These are phyloP conservation scores for Nebria salina DNA, from an alignment of 2,888 invertebrate species.

Conservation along the genomic window DNA sequence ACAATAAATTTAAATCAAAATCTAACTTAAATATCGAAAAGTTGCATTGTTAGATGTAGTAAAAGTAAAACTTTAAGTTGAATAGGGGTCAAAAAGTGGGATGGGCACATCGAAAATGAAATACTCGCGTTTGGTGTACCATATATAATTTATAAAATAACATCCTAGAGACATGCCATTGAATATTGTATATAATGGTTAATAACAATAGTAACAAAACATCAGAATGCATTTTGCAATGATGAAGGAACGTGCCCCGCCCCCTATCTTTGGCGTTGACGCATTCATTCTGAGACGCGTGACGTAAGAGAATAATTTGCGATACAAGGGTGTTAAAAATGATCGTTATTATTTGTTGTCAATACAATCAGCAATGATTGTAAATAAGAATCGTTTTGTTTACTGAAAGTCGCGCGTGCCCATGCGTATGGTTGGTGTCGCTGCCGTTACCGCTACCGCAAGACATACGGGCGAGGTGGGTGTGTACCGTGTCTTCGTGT, in stretches of 20 bases:
- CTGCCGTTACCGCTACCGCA: slow-evolving; percentile 38
- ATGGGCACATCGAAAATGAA: background rate
- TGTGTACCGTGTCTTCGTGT: slow-evolving; percentile 39
- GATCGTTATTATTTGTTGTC: background rate
- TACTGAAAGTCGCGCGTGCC: slow-evolving; percentile 21
- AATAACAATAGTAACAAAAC: slow-evolving; percentile 10
- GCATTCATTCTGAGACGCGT: background rate
- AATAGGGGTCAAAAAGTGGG: background rate
- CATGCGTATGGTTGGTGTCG: slow-evolving; percentile 30
- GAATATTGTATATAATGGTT: background rate
- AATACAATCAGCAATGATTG: background rate
- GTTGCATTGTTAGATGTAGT: background rate
- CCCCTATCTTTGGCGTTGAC: slow-evolving; percentile 38
- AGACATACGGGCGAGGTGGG: slow-evolving; percentile 38
- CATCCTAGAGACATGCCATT: background rate
- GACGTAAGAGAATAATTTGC: background rate
- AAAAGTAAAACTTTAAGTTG: background rate
- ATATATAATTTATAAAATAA: background rate
- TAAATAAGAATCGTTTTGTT: slow-evolving; percentile 24
- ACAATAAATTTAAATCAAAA: background rate
- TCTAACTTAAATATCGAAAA: background rate
- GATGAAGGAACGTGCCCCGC: slow-evolving; percentile 37
- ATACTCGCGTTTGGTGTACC: background rate
- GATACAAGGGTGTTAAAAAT: slow-evolving; percentile 2
- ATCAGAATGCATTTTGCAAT: slow-evolving; percentile 35